Base-by-base conservation (phyloP, 2,888 invertebrate species). In the Trisateles emortualis region DNA sequence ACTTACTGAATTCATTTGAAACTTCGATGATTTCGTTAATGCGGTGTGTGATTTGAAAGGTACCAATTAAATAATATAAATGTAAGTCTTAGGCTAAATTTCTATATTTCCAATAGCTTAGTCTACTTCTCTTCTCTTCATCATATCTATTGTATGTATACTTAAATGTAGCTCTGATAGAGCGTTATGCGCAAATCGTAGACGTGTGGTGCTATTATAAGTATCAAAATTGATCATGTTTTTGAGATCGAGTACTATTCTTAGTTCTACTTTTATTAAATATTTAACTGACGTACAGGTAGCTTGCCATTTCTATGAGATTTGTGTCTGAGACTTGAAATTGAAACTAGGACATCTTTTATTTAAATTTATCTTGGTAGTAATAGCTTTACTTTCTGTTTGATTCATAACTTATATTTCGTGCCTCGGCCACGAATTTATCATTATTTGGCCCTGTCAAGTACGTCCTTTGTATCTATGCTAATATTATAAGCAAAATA, bases 141-240 rank as follows among this genome's bases (percentile, higher is more conserved):
- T 78, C 81, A 81, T 83, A 83, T 82, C 82, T 83, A 66, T 64
- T 56, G 44, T 64, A 69, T 56, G 47, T 63, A 58, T 51, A 58
- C 52, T 59, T 44, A 49, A 40, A 46, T 35, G 42, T 61, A 72
- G 60, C 13, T 53, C 49, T 56, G 29, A 54, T 59, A 59, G 59
- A 49, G 62, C 54, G 53, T 65, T 46, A 52, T 47, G 57, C 58
- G 73, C 75, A 77, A 72, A 72, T 60, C 65, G 71, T 86, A 85
- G 86, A 74, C 72, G 87, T 86, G 84, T 87, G 88, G 88, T 88
- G 88, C 88, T 87, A 88, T 65, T 74, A 58, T 76, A 78, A 79
- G 79, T 72, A 64, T 63, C 67, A 61, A 62, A 43, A 55, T 45
- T 45, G 36, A 43, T 58, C 9, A 38, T 39, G 56, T 52, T 9